Conservation (phyloP, 2,888 invertebrate species). For the Drosophila mayaguana region DNA sequence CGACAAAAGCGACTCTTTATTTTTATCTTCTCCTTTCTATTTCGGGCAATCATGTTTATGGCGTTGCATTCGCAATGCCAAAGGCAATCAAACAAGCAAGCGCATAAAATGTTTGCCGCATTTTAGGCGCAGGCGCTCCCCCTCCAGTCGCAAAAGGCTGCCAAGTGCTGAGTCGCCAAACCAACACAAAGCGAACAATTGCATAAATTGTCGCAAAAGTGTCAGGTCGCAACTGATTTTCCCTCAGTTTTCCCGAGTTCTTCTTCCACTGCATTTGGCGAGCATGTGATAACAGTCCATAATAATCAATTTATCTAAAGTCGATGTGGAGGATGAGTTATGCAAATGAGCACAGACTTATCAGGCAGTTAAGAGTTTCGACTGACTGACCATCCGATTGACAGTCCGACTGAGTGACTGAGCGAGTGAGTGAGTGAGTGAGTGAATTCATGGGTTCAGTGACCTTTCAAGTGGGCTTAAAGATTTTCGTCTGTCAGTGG, state of each 20-base stretch:
- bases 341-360: slow-evolving; percentile 38
- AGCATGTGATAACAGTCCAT: slow-evolving; percentile 58
- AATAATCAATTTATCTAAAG: slow-evolving; percentile 54
- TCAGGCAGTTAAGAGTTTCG: background rate
- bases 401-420: background rate
- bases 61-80: slow-evolving; percentile 49
- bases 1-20: slow-evolving; percentile 56
- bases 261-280: slow-evolving; percentile 67
- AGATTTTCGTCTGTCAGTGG: slow-evolving; percentile 36
- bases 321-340: slow-evolving; percentile 36
- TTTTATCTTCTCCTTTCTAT: background rate
- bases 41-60: slow-evolving; percentile 59
- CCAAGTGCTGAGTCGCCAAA: slow-evolving; percentile 45
- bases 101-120: slow-evolving; percentile 67
- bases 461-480: slow-evolving; percentile 40
- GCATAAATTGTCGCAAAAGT: slow-evolving; percentile 68
- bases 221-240: slow-evolving; percentile 21
- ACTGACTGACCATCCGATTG: background rate
- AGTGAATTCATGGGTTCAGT: slow-evolving; percentile 26
- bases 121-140: slow-evolving; percentile 54
- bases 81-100: slow-evolving; percentile 54
- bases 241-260: slow-evolving; percentile 16
- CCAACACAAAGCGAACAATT: slow-evolving; percentile 62
- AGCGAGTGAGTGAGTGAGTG: background rate
- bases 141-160: slow-evolving; percentile 19